phyloP scores from a whole-genome alignment of 2,113 vertebrate genomes.

The Mormyrus iriodes region DNA sequence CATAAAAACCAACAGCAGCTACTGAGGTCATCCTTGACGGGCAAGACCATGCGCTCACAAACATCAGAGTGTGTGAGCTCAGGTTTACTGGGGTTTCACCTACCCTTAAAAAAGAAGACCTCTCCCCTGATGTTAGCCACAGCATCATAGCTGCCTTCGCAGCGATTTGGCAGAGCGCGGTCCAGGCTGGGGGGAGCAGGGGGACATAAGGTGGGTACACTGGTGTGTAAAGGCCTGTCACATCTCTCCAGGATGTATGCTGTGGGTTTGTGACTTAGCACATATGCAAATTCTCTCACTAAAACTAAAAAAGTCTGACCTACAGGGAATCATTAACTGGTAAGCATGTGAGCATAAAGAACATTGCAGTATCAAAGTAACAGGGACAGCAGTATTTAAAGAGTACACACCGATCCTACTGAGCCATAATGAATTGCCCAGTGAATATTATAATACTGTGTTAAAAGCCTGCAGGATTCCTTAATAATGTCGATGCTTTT shows the following conservation, averaged over 20 bases:
- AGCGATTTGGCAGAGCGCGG: conserved; percentile 48
- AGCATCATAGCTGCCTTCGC: conserved; percentile 57
- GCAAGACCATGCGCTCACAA: not conserved
- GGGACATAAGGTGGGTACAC: not conserved
- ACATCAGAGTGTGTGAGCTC: not conserved
- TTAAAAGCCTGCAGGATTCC: not conserved
- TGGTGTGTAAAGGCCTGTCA: not conserved
- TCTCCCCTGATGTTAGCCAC: conserved; percentile 64
- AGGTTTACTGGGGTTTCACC: conserved; percentile 19
- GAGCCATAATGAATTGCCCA: not conserved
- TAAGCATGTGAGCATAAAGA: not conserved
- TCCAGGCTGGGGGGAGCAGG: conserved; percentile 29
- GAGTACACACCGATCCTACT: not conserved
- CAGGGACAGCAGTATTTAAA: not conserved
- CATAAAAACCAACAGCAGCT: not conserved
- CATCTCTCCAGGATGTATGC: not conserved
- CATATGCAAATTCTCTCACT: not conserved
- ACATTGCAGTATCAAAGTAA: not conserved
- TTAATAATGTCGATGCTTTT: not conserved
- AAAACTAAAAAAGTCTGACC: not conserved
- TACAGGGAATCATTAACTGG: not conserved
- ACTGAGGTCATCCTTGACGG: not conserved
- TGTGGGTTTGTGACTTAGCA: not conserved
- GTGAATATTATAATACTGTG: not conserved
- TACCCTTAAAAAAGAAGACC: conserved; percentile 66